Percentiles rank a stretch among this genome's conserved stretches.
phyloP scores from a whole-genome alignment of 2,113 vertebrate species.

The Epinephelus cyanopodus region DNA sequence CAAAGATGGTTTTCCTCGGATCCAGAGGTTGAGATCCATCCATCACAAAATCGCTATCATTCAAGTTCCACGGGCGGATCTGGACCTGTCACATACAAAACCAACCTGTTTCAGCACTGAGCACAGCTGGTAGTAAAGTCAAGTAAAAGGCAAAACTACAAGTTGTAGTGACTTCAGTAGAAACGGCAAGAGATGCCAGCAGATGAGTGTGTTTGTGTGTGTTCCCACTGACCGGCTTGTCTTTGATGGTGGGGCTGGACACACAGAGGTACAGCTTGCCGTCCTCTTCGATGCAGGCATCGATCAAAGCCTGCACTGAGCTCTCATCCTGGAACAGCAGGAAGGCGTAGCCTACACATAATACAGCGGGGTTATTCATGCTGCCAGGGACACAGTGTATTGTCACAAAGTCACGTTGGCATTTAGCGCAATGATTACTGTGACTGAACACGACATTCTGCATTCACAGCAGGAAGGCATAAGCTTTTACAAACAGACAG shows the following conservation, averaged over 20 bases:
- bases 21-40: slow-evolving; percentile 99
- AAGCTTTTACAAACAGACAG: slow-evolving; percentile 46
- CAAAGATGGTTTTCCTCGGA: slow-evolving; percentile 99
- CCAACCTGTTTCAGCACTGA: slow-evolving; percentile 8
- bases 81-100: slow-evolving; percentile 88
- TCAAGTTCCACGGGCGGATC: slow-evolving; percentile 99
- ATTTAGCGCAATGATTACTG: slow-evolving; percentile 33
- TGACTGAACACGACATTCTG: slow-evolving; percentile 28
- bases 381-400: slow-evolving; percentile 11
- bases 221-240: slow-evolving; percentile 93
- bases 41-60: slow-evolving; percentile 99
- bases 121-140: slow-evolving; percentile 8
- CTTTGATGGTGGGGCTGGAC: slow-evolving; percentile 99
- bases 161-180: neutral
- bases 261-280: slow-evolving; percentile 98
- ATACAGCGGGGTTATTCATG: slow-evolving; percentile 41
- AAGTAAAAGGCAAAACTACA: slow-evolving; percentile 1
- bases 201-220: slow-evolving; percentile 2
- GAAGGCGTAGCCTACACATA: slow-evolving; percentile 93
- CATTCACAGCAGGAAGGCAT: slow-evolving; percentile 38
- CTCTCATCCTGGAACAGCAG: slow-evolving; percentile 99
- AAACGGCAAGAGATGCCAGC: neutral
- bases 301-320: slow-evolving; percentile 98
- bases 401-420: slow-evolving; percentile 37
- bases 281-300: slow-evolving; percentile 98